Base-by-base conservation (phyloP, 2,797 vertebrate species). In the Melanotaenia maccullochi region DNA sequence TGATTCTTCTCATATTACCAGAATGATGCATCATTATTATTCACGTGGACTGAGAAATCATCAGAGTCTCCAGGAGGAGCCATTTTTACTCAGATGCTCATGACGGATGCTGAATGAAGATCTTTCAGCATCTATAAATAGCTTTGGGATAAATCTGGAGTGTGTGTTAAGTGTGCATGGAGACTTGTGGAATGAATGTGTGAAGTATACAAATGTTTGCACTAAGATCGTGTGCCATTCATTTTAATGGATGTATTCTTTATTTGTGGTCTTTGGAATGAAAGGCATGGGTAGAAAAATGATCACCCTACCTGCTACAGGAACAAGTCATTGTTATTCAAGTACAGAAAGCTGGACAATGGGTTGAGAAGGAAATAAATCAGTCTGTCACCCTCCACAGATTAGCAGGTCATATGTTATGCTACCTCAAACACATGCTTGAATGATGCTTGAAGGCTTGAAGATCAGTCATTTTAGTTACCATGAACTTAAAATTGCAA, bases 111-210 rank as follows among this genome's bases (percentile, higher is more conserved):
- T 79, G 70, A 88, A 88, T 85, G 78, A 90, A 86, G 87, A 85
- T 85, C 65, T 71, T 81, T 76, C 66, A 61, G 57, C 20, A 5
- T 84, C 89, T 89, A 88, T 86, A 89, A 92, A 92, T 93, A 91
- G 86, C 80, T 63, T 70, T 65, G 75, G 52, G 65, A 89, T 90
- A 87, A 84, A 90, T 90, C 76, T 76, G 20, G 73, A 49, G 59
- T 55, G 65, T 75, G 82, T 65, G 60, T 63, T 14, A 33, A 24
- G 16, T 42, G 65, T 30, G 65, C 33, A 38, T 71, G 7, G 47
- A 65, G 70, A 83, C 63, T 55, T 56, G 75, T 12, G 54, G 68
- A 57, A 56, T n/a, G 9, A 8, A 69, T 71, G 63, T 56, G 60
- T 20, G 3, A 25, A 25, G 42, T 30, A 36, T 68, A 0, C 9